These are phyloP conservation scores for Iphiclides podalirius DNA, from an alignment of 2,888 invertebrate species.

Conservation along the genomic window DNA sequence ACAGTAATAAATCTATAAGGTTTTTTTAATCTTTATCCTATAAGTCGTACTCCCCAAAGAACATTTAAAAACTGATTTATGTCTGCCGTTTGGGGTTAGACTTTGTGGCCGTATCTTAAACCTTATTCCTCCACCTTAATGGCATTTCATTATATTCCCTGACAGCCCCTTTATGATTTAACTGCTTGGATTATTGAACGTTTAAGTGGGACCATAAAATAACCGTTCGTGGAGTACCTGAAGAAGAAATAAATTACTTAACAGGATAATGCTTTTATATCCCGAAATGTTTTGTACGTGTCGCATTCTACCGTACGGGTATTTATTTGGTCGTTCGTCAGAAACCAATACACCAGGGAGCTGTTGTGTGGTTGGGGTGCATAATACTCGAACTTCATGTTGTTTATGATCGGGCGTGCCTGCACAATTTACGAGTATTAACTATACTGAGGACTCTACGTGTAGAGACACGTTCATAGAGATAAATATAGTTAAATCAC, in stretches of 20 bases:
- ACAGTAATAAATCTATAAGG: conserved; percentile 1
- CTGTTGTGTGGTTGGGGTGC: conserved; percentile 74
- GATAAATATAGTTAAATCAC: conserved; percentile 23
- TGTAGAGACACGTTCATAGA: conserved; percentile 41
- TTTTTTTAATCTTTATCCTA: background rate
- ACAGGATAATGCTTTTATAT: conserved; percentile 78
- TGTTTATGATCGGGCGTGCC: conserved; percentile 64
- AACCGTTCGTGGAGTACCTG: conserved; percentile 68
- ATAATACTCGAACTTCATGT: conserved; percentile 62
- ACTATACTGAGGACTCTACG: conserved; percentile 33
- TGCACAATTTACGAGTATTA: conserved; percentile 68
- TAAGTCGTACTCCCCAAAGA: background rate
- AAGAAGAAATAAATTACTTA: conserved; percentile 78
- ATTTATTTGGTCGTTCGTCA: conserved; percentile 78
- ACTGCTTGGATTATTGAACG: conserved; percentile 71
- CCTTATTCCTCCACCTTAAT: conserved; percentile 61
- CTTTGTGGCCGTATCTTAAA: conserved; percentile 58
- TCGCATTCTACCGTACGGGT: conserved; percentile 72
- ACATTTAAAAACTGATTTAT: conserved; percentile 57
- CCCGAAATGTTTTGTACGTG: conserved; percentile 74
- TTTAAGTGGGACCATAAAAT: conserved; percentile 75
- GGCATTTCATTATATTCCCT: conserved; percentile 61
- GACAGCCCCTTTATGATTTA: conserved; percentile 68
- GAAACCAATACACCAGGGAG: conserved; percentile 68
- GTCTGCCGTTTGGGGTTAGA: conserved; percentile 38